Evolutionary conservation across 2,888 invertebrate species (phyloP), one percentile per base, ranked within the genome.

Genomic region (Halictus quadricinctus): DNA sequence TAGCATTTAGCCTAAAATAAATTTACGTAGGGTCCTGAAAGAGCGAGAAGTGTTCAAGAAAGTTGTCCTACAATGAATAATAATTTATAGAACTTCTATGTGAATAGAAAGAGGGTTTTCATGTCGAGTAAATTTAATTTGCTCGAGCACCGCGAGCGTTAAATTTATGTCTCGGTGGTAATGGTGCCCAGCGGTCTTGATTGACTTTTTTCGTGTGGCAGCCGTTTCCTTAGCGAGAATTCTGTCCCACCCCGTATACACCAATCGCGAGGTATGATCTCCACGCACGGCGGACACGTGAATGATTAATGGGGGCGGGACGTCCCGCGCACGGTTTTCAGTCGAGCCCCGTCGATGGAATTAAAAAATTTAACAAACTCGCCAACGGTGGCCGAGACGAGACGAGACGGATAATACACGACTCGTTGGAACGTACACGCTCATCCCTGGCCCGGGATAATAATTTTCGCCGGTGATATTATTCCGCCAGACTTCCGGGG

Each of bases 331-430:
- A 80, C 80, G 76, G 76, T 74, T 86, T 83, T 79, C 77, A 76
- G 76, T 64, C 66, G 69, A 83, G 70, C 48, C 54, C 21, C 83
- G 81, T 83, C 81, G 85, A 87, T 80, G 84, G 82, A 79, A 88
- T 89, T 87, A 88, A 88, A 88, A 88, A 88, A 88, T 88, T 88
- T 87, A 88, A 80, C 89, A 76, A 87, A 80, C 80, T 77, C 79
- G 70, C 60, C 81, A 78, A 85, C 80, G 80, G 78, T 80, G 69
- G 48, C 72, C 84, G 84, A 76, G 84, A 81, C 72, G 48, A 77
- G 77, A 84, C 54, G 60, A 60, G 60, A 60, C 73, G 74, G 80
- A 88, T 84, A 88, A 88, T 83, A 75, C 79, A 70, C 79, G 46
- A 25, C 66, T 74, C 64, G 73, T 15, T 64, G 60, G 25, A 69